Evolutionary conservation across 2,888 invertebrate species (phyloP).

Genomic region (Thera obeliscata): DNA sequence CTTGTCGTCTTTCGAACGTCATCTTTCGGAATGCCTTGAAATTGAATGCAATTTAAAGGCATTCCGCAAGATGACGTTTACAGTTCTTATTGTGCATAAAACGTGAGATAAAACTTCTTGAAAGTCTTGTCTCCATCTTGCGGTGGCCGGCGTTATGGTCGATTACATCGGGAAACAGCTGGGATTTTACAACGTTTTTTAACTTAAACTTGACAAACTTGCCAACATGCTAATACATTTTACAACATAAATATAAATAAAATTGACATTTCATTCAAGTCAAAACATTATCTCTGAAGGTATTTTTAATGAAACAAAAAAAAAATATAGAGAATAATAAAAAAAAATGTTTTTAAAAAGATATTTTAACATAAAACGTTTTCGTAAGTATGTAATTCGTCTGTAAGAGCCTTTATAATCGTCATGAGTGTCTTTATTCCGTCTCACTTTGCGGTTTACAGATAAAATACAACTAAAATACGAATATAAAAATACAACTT

Average conservation of each 20-base stretch:
- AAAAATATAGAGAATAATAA: too few relatives aligned
- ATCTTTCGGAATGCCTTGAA: too few relatives aligned
- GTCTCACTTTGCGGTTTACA: not conserved
- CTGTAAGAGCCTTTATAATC: not conserved
- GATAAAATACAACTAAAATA: slow-evolving; percentile 1
- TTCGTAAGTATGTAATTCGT: not conserved
- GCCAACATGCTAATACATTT: not conserved
- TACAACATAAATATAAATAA: too few relatives aligned
- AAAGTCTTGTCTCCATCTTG: slow-evolving; percentile 53
- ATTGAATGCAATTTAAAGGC: not conserved
- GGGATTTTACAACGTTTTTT: slow-evolving; percentile 53
- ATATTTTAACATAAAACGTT: too few relatives aligned
- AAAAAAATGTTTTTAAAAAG: too few relatives aligned
- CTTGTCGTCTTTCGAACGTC: not conserved
- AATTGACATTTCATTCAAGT: too few relatives aligned
- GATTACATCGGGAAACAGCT: slow-evolving; percentile 61
- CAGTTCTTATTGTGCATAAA: slow-evolving; percentile 46
- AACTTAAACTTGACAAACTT: slow-evolving; percentile 3
- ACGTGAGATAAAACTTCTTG: slow-evolving; percentile 56
- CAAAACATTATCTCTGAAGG: too few relatives aligned
- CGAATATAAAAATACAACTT: slow-evolving; percentile 3
- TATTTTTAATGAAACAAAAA: too few relatives aligned
- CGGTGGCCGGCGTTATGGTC: slow-evolving; percentile 58
- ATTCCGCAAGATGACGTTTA: slow-evolving; percentile 51
- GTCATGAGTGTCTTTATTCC: not conserved